Percentiles rank a stretch among this genome's conserved stretches.
Conservation (phyloP, 2,888 invertebrate genomes). For the Mesochorus sp. region DNA sequence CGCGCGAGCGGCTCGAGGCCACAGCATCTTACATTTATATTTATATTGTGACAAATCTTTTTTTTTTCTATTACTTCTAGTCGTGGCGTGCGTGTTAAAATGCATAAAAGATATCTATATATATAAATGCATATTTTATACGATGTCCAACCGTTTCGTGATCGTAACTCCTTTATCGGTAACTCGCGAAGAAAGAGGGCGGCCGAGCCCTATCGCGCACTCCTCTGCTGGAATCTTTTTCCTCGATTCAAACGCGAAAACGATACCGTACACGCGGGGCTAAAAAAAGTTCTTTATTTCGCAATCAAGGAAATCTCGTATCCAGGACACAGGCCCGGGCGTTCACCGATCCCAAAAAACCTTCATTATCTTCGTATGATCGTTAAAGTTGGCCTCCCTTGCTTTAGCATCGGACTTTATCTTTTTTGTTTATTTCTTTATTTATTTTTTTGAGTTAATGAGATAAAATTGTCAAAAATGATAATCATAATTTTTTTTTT, state of each 20-base stretch:
- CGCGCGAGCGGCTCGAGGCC: conserved; percentile 34
- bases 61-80: not conserved
- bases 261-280: conserved; percentile 13
- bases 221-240: conserved; percentile 45
- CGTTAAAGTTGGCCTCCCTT: conserved; percentile 45
- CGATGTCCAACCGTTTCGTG: conserved; percentile 42
- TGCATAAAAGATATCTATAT: not conserved
- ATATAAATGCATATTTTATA: not conserved
- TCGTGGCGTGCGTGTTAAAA: not conserved
- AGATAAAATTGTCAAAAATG: no score
- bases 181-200: conserved; percentile 32
- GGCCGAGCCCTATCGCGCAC: conserved; percentile 40
- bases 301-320: conserved; percentile 56
- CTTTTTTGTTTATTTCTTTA: no score
- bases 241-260: not conserved
- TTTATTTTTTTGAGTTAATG: no score
- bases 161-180: conserved; percentile 56
- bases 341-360: conserved; percentile 37
- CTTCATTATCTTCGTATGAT: conserved; percentile 49
- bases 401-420: no score
- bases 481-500: no score
- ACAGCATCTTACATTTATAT: not conserved
- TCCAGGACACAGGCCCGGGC: conserved; percentile 19
- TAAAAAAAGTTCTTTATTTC: conserved; percentile 57
- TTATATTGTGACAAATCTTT: conserved; percentile 25